These are phyloP conservation scores for Nicator chloris DNA, from an alignment of 2,113 vertebrate species.

Conservation along the genomic window DNA sequence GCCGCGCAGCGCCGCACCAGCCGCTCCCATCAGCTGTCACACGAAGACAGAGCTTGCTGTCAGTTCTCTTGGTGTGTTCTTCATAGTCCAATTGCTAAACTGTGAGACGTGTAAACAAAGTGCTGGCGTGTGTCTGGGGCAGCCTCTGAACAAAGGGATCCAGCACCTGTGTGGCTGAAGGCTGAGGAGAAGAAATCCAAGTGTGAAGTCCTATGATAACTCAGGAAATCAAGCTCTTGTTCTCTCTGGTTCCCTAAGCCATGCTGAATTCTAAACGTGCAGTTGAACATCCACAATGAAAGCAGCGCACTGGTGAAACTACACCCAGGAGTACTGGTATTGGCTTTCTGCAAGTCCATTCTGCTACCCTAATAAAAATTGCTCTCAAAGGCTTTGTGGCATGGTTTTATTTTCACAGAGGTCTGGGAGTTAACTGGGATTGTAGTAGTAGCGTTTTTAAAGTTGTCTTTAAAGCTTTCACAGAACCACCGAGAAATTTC, in stretches of 20 bases:
- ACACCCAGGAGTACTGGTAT: slow-evolving; percentile 44
- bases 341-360: slow-evolving; percentile 72
- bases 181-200: neutral
- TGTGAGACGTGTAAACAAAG: neutral
- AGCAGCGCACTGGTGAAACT: neutral
- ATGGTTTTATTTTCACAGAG: slow-evolving; percentile 53
- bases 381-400: slow-evolving; percentile 65
- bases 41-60: neutral
- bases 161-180: neutral
- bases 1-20: neutral
- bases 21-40: neutral
- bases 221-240: slow-evolving; percentile 64
- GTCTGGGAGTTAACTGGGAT: neutral
- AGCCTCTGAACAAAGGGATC: slow-evolving; percentile 5
- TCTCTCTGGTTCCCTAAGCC: slow-evolving; percentile 54
- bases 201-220: slow-evolving; percentile 3
- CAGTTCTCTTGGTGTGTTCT: neutral
- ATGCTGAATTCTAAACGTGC: slow-evolving; percentile 36
- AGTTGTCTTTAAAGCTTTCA: neutral
- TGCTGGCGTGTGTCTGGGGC: neutral
- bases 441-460: too few relatives aligned
- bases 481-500: neutral
- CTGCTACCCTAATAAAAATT: slow-evolving; percentile 77
- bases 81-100: neutral
- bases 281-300: slow-evolving; percentile 32